A percentile compares a stretch with the other conserved stretches of the same genome.
These are phyloP conservation scores for Polyodon spathula DNA, from an alignment of 2,113 vertebrate species.

Conservation along the genomic window DNA sequence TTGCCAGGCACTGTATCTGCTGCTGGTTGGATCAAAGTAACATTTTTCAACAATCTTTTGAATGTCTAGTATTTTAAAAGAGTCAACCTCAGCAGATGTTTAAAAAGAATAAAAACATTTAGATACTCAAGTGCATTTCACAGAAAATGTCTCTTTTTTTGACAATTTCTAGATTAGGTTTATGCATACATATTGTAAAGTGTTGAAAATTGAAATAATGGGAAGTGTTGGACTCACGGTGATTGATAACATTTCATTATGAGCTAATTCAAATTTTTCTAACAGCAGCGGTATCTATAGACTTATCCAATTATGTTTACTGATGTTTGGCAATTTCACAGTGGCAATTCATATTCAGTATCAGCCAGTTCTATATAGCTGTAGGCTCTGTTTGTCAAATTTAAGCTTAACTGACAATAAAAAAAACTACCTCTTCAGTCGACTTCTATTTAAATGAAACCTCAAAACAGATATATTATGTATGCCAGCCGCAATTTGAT, in stretches of 20 bases:
- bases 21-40: too few relatives aligned
- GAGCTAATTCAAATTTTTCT: not conserved
- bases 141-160: too few relatives aligned
- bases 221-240: too few relatives aligned
- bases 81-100: too few relatives aligned
- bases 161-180: too few relatives aligned
- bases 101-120: too few relatives aligned
- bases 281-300: not conserved
- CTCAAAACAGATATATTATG: constrained; percentile 3
- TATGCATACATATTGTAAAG: too few relatives aligned
- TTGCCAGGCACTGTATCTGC: too few relatives aligned
- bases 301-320: not conserved
- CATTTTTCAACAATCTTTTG: too few relatives aligned
- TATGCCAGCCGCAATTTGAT: constrained; percentile 4
- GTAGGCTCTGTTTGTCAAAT: not conserved
- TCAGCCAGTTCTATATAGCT: not conserved
- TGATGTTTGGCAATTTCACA: constrained; percentile 6
- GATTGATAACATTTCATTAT: not conserved
- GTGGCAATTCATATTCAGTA: constrained; percentile 4
- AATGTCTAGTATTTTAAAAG: too few relatives aligned
- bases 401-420: constrained; percentile 4
- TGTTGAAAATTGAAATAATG: too few relatives aligned
- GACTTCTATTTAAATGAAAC: not conserved
- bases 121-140: too few relatives aligned
- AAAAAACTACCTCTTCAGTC: not conserved